Conservation (phyloP, 2,888 invertebrate genomes). For the Epirrita christyi region DNA sequence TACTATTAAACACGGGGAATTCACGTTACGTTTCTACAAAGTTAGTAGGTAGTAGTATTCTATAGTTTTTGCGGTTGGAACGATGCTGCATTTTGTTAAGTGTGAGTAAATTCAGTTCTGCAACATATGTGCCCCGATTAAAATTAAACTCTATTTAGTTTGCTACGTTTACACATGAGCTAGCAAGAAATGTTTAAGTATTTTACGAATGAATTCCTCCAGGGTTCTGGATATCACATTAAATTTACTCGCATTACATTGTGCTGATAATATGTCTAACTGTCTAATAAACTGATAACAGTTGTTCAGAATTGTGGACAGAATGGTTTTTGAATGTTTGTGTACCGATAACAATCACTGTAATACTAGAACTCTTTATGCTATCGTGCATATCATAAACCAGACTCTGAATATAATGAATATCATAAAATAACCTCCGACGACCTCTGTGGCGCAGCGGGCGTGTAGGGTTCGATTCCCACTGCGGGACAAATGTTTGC, state of each 20-base stretch:
- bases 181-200: not conserved
- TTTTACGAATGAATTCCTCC: not conserved
- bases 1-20: no score
- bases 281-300: no score
- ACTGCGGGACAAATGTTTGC: no score
- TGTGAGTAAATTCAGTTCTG: slow-evolving; percentile 15
- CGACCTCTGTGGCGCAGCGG: no score
- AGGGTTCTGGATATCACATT: not conserved
- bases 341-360: no score
- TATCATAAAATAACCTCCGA: no score
- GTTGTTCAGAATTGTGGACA: no score
- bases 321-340: no score
- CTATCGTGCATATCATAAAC: no score
- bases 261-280: not conserved
- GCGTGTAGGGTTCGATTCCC: no score
- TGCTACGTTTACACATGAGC: slow-evolving; percentile 1
- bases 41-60: not conserved
- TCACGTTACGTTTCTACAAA: not conserved
- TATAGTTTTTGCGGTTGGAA: slow-evolving; percentile 1
- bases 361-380: no score
- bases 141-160: slow-evolving; percentile 14
- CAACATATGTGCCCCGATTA: slow-evolving; percentile 10
- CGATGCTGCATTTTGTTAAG: slow-evolving; percentile 12
- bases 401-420: no score
- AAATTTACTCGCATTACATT: not conserved